Conservation (phyloP, 53 echinoderm and acorn worm genomes). For the Paracentrotus lividus region DNA sequence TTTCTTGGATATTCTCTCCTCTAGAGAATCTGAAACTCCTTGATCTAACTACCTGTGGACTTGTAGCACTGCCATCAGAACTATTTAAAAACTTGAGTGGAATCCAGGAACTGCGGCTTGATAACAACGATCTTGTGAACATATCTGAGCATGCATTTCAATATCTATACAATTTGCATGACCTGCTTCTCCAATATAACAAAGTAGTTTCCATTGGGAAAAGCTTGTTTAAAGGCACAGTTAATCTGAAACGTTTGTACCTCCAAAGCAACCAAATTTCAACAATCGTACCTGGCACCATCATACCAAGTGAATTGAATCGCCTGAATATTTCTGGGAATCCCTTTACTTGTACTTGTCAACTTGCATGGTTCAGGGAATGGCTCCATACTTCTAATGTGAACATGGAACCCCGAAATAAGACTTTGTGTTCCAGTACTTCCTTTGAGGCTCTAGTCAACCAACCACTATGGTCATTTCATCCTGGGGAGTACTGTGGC, state of each 20-base stretch:
- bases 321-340: conserved; percentile 26
- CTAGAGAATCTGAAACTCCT: neutral
- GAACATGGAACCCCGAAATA: neutral
- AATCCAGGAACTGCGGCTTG: neutral
- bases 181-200: neutral
- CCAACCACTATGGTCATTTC: conserved; percentile 26
- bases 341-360: conserved; percentile 41
- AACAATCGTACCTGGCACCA: neutral
- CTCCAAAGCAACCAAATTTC: neutral
- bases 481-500: conserved; percentile 46
- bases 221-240: neutral
- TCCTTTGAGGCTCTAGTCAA: conserved; percentile 29
- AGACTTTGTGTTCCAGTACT: neutral
- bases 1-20: neutral
- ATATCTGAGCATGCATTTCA: neutral
- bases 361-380: conserved; percentile 2
- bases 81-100: neutral
- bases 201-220: neutral
- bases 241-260: neutral
- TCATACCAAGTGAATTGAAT: neutral
- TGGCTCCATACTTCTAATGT: conserved; percentile 28
- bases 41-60: neutral
- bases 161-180: neutral
- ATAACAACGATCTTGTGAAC: neutral
- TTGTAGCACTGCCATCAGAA: neutral